Evolutionary conservation across 2,888 invertebrate species (phyloP), one percentile per base, ranked within the genome.

Genomic region (Nomada ruficornis): DNA sequence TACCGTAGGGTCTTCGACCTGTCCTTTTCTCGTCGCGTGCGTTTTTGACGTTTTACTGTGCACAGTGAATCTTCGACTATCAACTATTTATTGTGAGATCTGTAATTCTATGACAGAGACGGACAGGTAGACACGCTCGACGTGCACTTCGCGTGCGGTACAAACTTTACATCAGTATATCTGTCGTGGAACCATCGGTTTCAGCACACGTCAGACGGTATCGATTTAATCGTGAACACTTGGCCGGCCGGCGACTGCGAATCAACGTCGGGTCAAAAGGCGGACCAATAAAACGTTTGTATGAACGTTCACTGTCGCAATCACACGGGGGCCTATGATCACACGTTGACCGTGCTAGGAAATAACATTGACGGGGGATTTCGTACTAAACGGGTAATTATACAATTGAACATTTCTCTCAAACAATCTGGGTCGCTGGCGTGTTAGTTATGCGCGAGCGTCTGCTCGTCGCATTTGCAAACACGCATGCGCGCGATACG

Each of bases 21-120:
- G 50, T 64, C 36, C 26, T 74, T 77, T 54, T 42, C 59, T 67
- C 55, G 62, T n/a, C 26, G 74, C 50, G 74, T 57, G 72, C 60
- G 69, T 77, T 70, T 84, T 85, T 85, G 84, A 85, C 78, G 77
- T 76, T 81, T 81, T 67, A 54, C 20, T 52, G 59, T 70, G 72
- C 11, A 50, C 20, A 18, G 80, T 67, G 55, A 42, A 7, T 9
- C 52, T 7, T 11, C 60, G 15, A 44, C 29, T 26, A n/a, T 23
- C 54, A 42, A 50, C 50, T n/a, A 69, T 52, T 76, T 7, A 11
- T 10, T 26, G 15, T 15, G 20, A 65, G 70, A 75, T 74, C 70
- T 65, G 47, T 36, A 23, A 47, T 72, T 57, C 57, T 3, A 77
- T 85, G 81, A 85, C 81, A 84, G 84, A 84, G 36, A 78, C 47